Evolutionary conservation across 1,140 invertebrate species (phyloP).

Genomic region (Ectropis grisescens): DNA sequence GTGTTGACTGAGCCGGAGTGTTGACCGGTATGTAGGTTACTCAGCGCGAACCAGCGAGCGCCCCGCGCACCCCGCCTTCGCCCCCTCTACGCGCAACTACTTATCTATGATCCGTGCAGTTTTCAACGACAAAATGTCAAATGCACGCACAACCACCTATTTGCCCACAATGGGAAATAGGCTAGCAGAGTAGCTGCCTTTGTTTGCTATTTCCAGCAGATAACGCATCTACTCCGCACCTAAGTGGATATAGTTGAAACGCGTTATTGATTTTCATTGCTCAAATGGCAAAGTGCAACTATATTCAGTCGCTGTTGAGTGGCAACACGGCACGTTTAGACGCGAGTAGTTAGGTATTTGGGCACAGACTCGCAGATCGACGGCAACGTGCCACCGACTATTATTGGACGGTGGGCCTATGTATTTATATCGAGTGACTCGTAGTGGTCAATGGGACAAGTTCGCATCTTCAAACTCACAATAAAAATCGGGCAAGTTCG

Average conservation of each 20-base stretch:
- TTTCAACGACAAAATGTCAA: conserved; percentile 61
- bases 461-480: conserved; percentile 59
- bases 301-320: conserved; percentile 2
- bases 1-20: conserved; percentile 68
- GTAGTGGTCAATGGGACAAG: conserved; percentile 63
- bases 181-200: conserved; percentile 38
- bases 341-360: conserved; percentile 5
- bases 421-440: conserved; percentile 50
- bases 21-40: conserved; percentile 69
- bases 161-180: conserved; percentile 32
- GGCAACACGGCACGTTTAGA: conserved; percentile 2
- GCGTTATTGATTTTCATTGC: too few relatives aligned
- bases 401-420: conserved; percentile 37
- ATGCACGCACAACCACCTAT: conserved; percentile 50
- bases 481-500: conserved; percentile 64
- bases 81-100: conserved; percentile 46
- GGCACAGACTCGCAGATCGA: conserved; percentile 12
- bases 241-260: too few relatives aligned
- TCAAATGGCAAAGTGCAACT: conserved; percentile 9
- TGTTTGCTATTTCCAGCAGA: conserved; percentile 8
- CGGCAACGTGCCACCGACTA: conserved; percentile 31
- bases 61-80: conserved; percentile 12
- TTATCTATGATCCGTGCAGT: conserved; percentile 56
- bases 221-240: conserved; percentile 4
- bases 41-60: conserved; percentile 40